Conservation (phyloP, 2,888 invertebrate species). For the Tachystola acroxantha region DNA sequence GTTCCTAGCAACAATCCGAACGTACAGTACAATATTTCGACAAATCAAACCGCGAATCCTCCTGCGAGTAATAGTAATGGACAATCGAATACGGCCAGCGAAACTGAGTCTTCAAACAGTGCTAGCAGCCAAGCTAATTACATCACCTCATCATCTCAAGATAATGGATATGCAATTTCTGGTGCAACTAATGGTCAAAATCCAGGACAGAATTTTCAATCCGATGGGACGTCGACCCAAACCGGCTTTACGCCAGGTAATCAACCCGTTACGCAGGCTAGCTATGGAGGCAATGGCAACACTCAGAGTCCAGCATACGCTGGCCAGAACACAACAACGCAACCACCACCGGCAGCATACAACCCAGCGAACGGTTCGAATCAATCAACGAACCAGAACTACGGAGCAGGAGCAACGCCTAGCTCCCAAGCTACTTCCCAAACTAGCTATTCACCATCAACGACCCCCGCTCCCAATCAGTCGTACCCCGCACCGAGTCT, state of each 20-base stretch:
- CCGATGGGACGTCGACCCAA: slow-evolving; percentile 45
- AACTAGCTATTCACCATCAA: slow-evolving; percentile 56
- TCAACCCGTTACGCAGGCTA: slow-evolving; percentile 41
- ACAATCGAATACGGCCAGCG: slow-evolving; percentile 35
- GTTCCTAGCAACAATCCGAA: slow-evolving; percentile 46
- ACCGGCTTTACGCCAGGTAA: slow-evolving; percentile 37
- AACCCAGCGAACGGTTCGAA: slow-evolving; percentile 48
- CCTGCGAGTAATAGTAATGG: slow-evolving; percentile 49
- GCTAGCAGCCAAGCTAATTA: slow-evolving; percentile 55
- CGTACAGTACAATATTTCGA: slow-evolving; percentile 54
- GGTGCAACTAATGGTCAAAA: slow-evolving; percentile 35
- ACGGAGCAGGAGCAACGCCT: slow-evolving; percentile 36
- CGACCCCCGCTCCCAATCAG: slow-evolving; percentile 59
- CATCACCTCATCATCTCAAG: slow-evolving; percentile 66
- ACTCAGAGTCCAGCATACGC: slow-evolving; percentile 38
- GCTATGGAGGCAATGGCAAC: slow-evolving; percentile 44
- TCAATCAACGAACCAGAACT: slow-evolving; percentile 40
- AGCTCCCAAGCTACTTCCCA: slow-evolving; percentile 49
- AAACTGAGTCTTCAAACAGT: slow-evolving; percentile 46
- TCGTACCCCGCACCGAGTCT: slow-evolving; percentile 44
- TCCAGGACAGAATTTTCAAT: slow-evolving; percentile 35
- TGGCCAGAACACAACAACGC: slow-evolving; percentile 42
- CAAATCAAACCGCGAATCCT: slow-evolving; percentile 36
- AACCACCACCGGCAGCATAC: slow-evolving; percentile 45
- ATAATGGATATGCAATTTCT: slow-evolving; percentile 44